Percentiles rank a stretch among this genome's conserved stretches.
These are phyloP conservation scores for Antheraea assamensis DNA, from an alignment of 2,888 invertebrate genomes.

Conservation along the genomic window DNA sequence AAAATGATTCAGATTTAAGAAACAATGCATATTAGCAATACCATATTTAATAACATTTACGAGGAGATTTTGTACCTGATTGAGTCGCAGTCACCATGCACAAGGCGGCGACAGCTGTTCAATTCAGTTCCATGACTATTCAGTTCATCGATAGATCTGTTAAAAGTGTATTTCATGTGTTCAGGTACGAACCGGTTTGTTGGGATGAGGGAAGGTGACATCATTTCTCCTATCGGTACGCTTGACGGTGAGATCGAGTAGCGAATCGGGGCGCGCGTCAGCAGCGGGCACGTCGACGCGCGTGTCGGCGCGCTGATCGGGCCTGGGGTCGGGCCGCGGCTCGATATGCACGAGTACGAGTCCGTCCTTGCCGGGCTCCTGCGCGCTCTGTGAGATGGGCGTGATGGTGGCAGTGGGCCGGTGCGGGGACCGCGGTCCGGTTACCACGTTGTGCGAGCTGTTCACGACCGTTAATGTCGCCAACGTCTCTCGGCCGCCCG, in stretches of 20 bases:
- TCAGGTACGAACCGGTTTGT: conserved; percentile 51
- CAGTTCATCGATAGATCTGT: too few relatives aligned
- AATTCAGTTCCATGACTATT: too few relatives aligned
- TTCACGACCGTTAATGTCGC: conserved; percentile 88
- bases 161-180: background rate
- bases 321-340: conserved; percentile 47
- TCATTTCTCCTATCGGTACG: conserved; percentile 43
- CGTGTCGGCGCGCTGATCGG: conserved; percentile 51
- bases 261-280: conserved; percentile 46
- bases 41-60: too few relatives aligned
- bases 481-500: conserved; percentile 69
- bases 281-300: conserved; percentile 53
- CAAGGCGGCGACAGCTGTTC: too few relatives aligned
- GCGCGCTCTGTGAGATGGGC: conserved; percentile 44
- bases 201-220: conserved; percentile 48
- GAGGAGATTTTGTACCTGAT: too few relatives aligned
- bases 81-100: too few relatives aligned
- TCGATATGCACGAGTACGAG: conserved; percentile 80
- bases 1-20: too few relatives aligned
- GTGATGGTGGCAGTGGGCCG: conserved; percentile 82
- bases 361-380: conserved; percentile 80
- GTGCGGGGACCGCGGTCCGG: conserved; percentile 57
- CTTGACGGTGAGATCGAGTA: conserved; percentile 54
- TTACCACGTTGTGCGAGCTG: conserved; percentile 65
- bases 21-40: too few relatives aligned